Conservation (phyloP, 1,140 invertebrate genomes). For the Sminthurides bifidus region DNA sequence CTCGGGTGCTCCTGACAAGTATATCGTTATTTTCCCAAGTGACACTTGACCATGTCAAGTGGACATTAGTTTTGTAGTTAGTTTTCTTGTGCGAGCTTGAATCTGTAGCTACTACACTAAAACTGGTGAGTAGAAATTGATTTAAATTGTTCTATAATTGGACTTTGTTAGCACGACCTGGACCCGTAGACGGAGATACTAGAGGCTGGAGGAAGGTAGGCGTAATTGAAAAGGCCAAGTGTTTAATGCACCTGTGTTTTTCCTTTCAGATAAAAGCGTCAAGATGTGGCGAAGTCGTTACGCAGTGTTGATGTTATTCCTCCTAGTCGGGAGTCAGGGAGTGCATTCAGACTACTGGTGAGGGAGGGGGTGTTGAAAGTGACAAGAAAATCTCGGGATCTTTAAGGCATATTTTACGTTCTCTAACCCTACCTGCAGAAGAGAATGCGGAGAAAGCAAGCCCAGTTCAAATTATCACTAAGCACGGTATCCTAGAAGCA, state of each 20-base stretch:
- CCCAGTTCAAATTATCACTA: not conserved
- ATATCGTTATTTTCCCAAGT: too few relatives aligned
- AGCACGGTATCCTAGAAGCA: not conserved
- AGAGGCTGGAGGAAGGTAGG: not conserved
- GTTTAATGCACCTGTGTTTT: too few relatives aligned
- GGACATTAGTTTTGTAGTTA: too few relatives aligned
- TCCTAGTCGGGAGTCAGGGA: not conserved
- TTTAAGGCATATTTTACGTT: constrained; percentile 7
- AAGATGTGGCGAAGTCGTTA: constrained; percentile 1
- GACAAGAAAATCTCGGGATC: not conserved
- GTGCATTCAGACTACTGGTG: not conserved
- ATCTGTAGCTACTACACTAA: not conserved
- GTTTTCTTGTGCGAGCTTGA: too few relatives aligned
- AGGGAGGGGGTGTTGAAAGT: too few relatives aligned
- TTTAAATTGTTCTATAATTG: not conserved
- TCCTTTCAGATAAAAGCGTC: too few relatives aligned
- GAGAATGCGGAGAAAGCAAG: not conserved
- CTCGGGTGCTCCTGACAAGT: not conserved
- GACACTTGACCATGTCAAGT: too few relatives aligned
- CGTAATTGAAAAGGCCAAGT: not conserved
- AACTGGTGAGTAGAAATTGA: not conserved
- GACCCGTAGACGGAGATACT: not conserved
- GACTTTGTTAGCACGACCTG: not conserved
- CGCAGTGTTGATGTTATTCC: not conserved
- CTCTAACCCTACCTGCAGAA: not conserved